Percentiles rank a stretch among this genome's conserved stretches.
phyloP scores from a whole-genome alignment of 2,113 vertebrate species.

The Ammodytes dubius region DNA sequence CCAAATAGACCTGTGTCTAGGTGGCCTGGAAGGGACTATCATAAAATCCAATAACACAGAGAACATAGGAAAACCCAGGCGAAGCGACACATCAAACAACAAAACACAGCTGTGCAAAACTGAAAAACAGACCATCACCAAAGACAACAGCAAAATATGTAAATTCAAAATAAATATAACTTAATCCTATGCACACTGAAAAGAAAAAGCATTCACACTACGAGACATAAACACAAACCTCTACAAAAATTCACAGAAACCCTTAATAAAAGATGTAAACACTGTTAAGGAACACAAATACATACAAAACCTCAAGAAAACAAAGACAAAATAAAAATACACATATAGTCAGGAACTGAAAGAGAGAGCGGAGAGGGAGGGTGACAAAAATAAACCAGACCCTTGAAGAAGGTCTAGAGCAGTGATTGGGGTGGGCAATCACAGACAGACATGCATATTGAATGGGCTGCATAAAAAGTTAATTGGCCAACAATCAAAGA shows the following conservation, averaged over 20 bases:
- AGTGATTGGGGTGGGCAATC: conserved; percentile 60
- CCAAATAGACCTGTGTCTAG: background rate
- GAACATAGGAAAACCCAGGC: conserved; percentile 62
- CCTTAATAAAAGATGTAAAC: conserved; percentile 24
- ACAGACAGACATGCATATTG: conserved; percentile 74
- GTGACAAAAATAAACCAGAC: conserved; percentile 40
- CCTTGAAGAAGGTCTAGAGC: conserved; percentile 50
- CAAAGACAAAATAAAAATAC: conserved; percentile 8
- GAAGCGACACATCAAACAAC: conserved; percentile 48
- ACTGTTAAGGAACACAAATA: conserved; percentile 42
- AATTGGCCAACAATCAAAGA: conserved; percentile 70
- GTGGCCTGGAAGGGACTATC: background rate
- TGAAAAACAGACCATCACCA: conserved; percentile 26
- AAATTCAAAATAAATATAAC: conserved; percentile 41
- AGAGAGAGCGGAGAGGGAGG: conserved; percentile 20
- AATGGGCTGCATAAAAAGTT: conserved; percentile 54
- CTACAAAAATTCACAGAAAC: conserved; percentile 45
- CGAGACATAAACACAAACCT: conserved; percentile 24
- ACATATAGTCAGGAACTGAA: conserved; percentile 15
- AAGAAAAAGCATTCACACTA: conserved; percentile 32
- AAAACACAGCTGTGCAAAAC: conserved; percentile 55
- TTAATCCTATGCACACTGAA: conserved; percentile 23
- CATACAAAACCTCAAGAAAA: conserved; percentile 18
- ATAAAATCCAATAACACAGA: background rate
- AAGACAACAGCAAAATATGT: conserved; percentile 54